phyloP scores from a whole-genome alignment of 1,140 invertebrate species.

The Neomicropteryx cornuta region DNA sequence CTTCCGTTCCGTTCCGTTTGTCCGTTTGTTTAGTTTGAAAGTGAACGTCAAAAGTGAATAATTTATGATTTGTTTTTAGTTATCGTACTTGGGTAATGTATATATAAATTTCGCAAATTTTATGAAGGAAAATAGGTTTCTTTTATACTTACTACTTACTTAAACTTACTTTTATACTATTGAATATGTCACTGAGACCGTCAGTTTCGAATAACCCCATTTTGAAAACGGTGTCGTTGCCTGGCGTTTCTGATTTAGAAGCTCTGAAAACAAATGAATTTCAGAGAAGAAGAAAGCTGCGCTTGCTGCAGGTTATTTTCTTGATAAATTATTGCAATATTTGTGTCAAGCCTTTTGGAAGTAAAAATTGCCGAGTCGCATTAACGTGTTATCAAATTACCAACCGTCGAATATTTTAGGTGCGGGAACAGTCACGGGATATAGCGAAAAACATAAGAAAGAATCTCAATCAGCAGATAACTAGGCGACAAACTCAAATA shows the following conservation, averaged over 20 bases:
- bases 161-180: no score
- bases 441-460: conserved; percentile 36
- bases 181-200: no score
- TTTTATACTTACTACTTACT: no score
- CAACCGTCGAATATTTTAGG: conserved; percentile 19
- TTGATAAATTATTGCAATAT: conserved; percentile 6
- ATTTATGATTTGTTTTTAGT: no score
- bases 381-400: not conserved
- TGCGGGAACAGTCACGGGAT: conserved; percentile 38
- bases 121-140: no score
- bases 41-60: no score
- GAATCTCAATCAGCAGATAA: conserved; percentile 30
- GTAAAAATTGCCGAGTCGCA: not conserved
- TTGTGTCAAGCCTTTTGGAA: conserved; percentile 5
- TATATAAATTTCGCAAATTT: no score
- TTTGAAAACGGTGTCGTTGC: no score
- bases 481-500: conserved; percentile 20
- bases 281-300: conserved; percentile 29
- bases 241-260: conserved; percentile 29
- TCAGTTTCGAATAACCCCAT: no score
- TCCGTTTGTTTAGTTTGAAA: no score
- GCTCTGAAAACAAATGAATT: conserved; percentile 34
- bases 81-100: no score
- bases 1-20: no score
- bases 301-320: conserved; percentile 33